A percentile compares a stretch with the other conserved stretches of the same genome.
These are phyloP conservation scores for Telmatherina bonti DNA, from an alignment of 2,797 vertebrate genomes.

Conservation along the genomic window DNA sequence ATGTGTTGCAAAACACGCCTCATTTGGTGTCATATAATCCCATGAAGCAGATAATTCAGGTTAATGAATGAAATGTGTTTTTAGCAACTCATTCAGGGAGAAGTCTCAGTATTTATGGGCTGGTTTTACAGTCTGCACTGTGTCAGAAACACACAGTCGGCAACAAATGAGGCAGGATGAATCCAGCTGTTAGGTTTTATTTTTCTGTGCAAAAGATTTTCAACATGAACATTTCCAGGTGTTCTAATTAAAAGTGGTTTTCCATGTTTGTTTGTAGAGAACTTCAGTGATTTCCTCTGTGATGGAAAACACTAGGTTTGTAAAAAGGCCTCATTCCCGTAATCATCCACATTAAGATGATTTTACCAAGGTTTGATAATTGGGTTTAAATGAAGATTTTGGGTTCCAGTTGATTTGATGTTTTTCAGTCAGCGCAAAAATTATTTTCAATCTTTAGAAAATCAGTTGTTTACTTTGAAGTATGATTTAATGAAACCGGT, in stretches of 20 bases:
- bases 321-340: slow-evolving; percentile 22
- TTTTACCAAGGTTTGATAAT: neutral
- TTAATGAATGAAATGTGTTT: slow-evolving; percentile 8
- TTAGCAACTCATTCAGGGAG: too few species aligned
- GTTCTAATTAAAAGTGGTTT: neutral
- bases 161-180: neutral
- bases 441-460: too few species aligned
- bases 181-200: neutral
- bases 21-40: neutral
- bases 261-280: slow-evolving; percentile 44
- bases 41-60: neutral
- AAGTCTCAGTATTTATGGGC: neutral
- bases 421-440: too few species aligned
- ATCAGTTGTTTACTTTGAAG: too few species aligned
- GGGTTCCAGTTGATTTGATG: too few species aligned
- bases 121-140: neutral
- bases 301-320: slow-evolving; percentile 31
- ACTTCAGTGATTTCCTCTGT: accelerated
- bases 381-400: neutral
- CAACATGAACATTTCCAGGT: neutral
- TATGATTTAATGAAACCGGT: too few species aligned
- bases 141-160: too few species aligned
- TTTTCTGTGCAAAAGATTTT: neutral
- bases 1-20: slow-evolving; percentile 8
- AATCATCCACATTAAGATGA: neutral